phyloP scores from a whole-genome alignment of 2,888 invertebrate species.

The Exephanes ischioxanthus region DNA sequence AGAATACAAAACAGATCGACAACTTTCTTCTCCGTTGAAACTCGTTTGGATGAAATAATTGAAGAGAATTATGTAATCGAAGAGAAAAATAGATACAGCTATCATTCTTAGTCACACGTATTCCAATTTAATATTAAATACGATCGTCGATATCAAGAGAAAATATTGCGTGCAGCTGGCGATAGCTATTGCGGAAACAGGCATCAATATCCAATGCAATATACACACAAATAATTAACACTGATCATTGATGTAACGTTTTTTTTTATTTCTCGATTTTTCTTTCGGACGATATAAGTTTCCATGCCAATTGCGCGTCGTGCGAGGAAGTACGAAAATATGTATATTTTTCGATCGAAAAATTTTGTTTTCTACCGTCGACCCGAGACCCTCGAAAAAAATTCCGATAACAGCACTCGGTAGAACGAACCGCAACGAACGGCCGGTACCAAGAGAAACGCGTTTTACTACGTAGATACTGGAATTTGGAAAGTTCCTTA shows the following conservation, averaged over 20 bases:
- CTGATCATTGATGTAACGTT: constrained; percentile 50
- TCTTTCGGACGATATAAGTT: background rate
- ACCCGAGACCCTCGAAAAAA: background rate
- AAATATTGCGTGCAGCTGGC: constrained; percentile 76
- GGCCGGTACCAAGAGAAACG: constrained; percentile 39
- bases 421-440: constrained; percentile 51
- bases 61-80: constrained; percentile 42
- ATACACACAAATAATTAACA: constrained; percentile 73
- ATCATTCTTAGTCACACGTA: constrained; percentile 60
- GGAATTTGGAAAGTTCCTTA: constrained; percentile 76
- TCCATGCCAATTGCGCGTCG: constrained; percentile 37
- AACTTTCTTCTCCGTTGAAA: constrained; percentile 55
- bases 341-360: background rate
- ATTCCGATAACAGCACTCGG: background rate
- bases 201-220: constrained; percentile 76
- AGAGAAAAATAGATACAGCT: constrained; percentile 53
- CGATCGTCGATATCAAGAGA: constrained; percentile 43
- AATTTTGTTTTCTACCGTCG: background rate
- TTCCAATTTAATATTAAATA: constrained; percentile 39
- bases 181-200: constrained; percentile 75
- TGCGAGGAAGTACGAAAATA: constrained; percentile 16
- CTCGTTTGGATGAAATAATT: constrained; percentile 12
- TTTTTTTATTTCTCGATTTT: constrained; percentile 16
- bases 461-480: constrained; percentile 72
- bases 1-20: constrained; percentile 26